phyloP scores from a whole-genome alignment of 2,888 invertebrate genomes.

The Machimus atricapillus region DNA sequence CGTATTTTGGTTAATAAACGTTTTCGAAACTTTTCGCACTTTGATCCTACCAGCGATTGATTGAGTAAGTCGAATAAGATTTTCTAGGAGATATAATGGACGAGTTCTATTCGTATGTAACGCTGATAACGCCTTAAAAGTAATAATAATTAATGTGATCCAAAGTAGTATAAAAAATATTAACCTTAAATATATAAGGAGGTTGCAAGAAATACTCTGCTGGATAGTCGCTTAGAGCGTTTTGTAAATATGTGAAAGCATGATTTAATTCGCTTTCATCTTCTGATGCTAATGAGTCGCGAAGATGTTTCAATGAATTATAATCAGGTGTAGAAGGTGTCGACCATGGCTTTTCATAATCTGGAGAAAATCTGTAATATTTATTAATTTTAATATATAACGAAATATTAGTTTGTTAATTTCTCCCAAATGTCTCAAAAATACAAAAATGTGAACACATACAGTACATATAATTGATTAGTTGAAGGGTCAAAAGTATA shows the following conservation, averaged over 20 bases:
- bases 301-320: constrained; percentile 53
- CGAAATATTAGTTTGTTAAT: no score
- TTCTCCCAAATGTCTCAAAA: no score
- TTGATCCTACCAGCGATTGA: constrained; percentile 51
- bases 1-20: not conserved
- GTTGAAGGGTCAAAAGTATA: no score
- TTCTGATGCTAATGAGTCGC: constrained; percentile 50
- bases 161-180: not conserved
- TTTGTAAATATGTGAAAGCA: constrained; percentile 53
- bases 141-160: not conserved
- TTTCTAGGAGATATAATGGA: constrained; percentile 46
- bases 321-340: constrained; percentile 53
- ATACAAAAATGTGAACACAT: no score
- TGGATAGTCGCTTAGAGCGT: constrained; percentile 58
- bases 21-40: constrained; percentile 48
- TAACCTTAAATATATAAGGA: constrained; percentile 55
- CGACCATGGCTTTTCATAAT: constrained; percentile 57
- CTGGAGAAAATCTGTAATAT: constrained; percentile 41
- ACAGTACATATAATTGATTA: no score
- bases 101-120: constrained; percentile 49
- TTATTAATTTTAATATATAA: no score
- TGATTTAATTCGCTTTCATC: constrained; percentile 50
- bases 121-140: constrained; percentile 49
- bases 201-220: constrained; percentile 59
- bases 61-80: constrained; percentile 50